A percentile compares a stretch with the other conserved stretches of the same genome.
Evolutionary conservation across 2,888 invertebrate species (phyloP).

Genomic region (Adela reaumurella): DNA sequence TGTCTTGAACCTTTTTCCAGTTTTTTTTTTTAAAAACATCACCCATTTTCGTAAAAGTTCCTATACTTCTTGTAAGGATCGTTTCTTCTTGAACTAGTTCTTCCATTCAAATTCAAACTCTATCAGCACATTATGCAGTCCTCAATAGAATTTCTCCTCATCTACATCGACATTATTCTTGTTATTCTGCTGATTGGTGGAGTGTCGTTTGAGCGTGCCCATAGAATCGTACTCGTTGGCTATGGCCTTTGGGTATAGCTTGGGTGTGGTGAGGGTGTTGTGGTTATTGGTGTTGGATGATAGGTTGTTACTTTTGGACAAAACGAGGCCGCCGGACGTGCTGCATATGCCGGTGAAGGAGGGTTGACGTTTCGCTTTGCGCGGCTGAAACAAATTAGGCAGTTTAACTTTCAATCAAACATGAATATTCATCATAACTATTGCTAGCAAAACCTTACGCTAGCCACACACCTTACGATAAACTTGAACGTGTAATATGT

Average conservation of each 20-base stretch:
- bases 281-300: constrained; percentile 60
- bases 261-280: constrained; percentile 57
- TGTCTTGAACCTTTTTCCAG: no score
- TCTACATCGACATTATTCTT: constrained; percentile 60
- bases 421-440: no score
- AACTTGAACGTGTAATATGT: no score
- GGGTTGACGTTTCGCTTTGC: constrained; percentile 63
- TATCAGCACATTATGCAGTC: no score
- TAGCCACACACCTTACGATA: no score
- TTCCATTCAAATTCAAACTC: no score
- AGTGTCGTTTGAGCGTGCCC: constrained; percentile 72
- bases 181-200: constrained; percentile 66
- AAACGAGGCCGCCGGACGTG: constrained; percentile 47
- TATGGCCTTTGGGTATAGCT: constrained; percentile 65
- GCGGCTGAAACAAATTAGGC: constrained; percentile 24
- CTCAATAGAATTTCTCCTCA: constrained; percentile 64
- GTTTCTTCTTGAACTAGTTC: no score
- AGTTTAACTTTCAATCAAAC: no score
- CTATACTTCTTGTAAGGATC: no score
- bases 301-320: constrained; percentile 57
- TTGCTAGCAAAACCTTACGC: no score
- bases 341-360: constrained; percentile 62
- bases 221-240: constrained; percentile 73
- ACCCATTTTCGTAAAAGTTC: no score
- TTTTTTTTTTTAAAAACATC: no score